Conservation (phyloP, 2,888 invertebrate genomes). For the Thecophora atra region DNA sequence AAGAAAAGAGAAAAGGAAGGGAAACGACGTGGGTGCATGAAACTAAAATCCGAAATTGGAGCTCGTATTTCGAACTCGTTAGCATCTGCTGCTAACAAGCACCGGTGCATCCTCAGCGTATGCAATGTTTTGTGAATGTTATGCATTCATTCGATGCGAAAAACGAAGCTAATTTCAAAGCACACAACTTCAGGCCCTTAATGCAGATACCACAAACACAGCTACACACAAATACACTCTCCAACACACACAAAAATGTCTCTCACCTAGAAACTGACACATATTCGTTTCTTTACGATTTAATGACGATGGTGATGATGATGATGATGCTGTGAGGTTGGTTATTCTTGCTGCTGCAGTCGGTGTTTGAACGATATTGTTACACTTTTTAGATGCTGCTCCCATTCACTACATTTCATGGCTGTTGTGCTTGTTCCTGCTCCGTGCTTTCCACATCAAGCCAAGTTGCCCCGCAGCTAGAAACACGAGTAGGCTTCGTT, state of each 20-base stretch:
- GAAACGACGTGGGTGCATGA: neutral
- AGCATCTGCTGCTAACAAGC: constrained; percentile 29
- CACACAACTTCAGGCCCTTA: constrained; percentile 34
- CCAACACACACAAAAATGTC: constrained; percentile 21
- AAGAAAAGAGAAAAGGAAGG: neutral
- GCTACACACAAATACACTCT: constrained; percentile 29
- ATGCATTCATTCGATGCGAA: constrained; percentile 40
- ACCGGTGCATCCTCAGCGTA: constrained; percentile 26
- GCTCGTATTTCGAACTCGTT: constrained; percentile 35
- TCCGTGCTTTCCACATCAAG: neutral
- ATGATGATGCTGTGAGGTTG: neutral
- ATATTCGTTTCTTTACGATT: constrained; percentile 6
- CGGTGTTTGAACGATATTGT: constrained; percentile 17
- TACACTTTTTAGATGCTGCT: constrained; percentile 19
- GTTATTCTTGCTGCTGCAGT: neutral
- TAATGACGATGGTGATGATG: constrained; percentile 12
- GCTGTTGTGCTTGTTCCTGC: neutral
- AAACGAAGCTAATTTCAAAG: constrained; percentile 49
- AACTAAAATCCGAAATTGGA: constrained; percentile 17
- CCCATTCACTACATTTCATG: constrained; percentile 1
- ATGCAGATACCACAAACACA: neutral
- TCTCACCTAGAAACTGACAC: constrained; percentile 16
- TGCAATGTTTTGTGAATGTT: constrained; percentile 24
- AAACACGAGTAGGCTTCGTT: constrained; percentile 8
- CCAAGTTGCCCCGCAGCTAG: neutral